A percentile compares a stretch with the other conserved stretches of the same genome.
phyloP scores from a whole-genome alignment of 2,113 vertebrate species.

The Gobius niger region DNA sequence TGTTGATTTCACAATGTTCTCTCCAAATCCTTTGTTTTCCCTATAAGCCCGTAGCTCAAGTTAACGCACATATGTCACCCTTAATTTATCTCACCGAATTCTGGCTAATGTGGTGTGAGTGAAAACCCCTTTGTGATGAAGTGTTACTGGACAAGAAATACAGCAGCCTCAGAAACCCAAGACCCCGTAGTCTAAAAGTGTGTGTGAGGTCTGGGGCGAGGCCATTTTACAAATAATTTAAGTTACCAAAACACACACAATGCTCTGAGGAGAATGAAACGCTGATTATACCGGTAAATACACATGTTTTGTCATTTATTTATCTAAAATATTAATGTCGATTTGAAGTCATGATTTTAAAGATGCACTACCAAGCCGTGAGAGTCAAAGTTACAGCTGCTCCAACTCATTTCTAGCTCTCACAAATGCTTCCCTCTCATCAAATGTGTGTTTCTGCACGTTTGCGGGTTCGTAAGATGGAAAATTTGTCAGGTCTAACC shows the following conservation, averaged over 20 bases:
- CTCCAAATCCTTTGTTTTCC: not conserved
- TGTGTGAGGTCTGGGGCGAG: constrained; percentile 16
- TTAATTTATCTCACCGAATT: constrained; percentile 39
- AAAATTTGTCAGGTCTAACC: no score
- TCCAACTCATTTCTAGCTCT: no score
- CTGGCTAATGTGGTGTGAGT: constrained; percentile 57
- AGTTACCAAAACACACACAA: constrained; percentile 7
- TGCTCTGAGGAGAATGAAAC: not conserved
- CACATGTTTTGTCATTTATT: no score
- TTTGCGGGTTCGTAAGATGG: no score
- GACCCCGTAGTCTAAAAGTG: constrained; percentile 7
- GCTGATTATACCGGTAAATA: no score
- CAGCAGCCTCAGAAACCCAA: constrained; percentile 36
- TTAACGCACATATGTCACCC: constrained; percentile 50
- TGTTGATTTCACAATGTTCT: not conserved
- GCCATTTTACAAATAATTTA: constrained; percentile 5
- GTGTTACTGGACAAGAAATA: constrained; percentile 52
- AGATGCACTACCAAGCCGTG: no score
- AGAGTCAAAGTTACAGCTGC: no score
- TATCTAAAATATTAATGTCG: no score
- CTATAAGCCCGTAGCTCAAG: not conserved
- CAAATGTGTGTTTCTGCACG: no score
- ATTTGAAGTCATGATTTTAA: no score
- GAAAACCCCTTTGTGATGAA: constrained; percentile 60
- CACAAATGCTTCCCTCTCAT: no score